These are phyloP conservation scores for Protobothrops flavoviridis DNA, from an alignment of 2,113 vertebrate species.

Conservation along the genomic window DNA sequence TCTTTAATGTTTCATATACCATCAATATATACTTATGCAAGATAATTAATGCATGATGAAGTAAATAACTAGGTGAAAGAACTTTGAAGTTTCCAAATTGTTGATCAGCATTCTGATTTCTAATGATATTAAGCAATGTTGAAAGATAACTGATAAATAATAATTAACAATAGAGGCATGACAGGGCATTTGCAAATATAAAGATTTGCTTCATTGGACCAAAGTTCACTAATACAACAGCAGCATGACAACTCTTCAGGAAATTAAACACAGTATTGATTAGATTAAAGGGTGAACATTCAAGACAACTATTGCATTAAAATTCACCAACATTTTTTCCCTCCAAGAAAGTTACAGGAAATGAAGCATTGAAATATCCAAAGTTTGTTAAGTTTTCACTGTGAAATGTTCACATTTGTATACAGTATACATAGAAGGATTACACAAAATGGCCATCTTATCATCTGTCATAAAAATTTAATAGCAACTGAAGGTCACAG, in stretches of 20 bases:
- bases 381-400: background rate
- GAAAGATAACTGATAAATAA: slow-evolving; percentile 13
- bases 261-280: slow-evolving; percentile 1
- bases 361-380: background rate
- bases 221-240: background rate
- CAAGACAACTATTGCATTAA: background rate
- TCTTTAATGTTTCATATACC: background rate
- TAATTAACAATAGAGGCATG: background rate
- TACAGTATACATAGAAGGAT: background rate
- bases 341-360: background rate
- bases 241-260: background rate
- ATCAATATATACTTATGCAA: background rate
- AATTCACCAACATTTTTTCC: background rate
- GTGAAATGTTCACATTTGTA: background rate
- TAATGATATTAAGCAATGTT: background rate
- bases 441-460: background rate
- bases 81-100: background rate
- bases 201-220: background rate
- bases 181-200: background rate
- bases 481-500: background rate
- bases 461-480: background rate
- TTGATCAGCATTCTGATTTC: background rate
- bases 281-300: background rate
- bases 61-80: background rate
- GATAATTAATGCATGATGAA: background rate